Base-by-base conservation (phyloP, 2,888 invertebrate genomes). In the Amphipyra berbera region DNA sequence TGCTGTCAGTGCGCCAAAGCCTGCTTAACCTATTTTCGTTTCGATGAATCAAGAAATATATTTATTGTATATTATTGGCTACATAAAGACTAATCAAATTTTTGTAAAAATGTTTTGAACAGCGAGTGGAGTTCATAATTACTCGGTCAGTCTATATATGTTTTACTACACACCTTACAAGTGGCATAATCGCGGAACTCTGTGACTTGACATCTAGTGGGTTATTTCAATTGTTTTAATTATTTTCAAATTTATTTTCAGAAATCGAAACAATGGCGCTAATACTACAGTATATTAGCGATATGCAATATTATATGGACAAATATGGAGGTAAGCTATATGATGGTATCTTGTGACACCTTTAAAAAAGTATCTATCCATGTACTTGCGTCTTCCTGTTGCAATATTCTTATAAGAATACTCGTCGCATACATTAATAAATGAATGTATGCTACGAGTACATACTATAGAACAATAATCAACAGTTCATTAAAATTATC, bases 241-340 rank as follows among this genome's bases (percentile, higher is more conserved):
- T 70, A 74, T 33, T 67, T 61, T 60, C 38, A 54, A 58, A 79
- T 74, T 81, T 68, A 83, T 84, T 95, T 95, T 73, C 95, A 96
- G 96, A 93, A 90, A 89, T 84, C 76, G 76, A 81, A 84, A 94
- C 89, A 90, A 97, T 97, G 98, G 97, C 97, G 95, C 96, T 97
- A 95, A 96, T 98, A 95, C 96, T 97, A 95, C 96, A 97, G 92
- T 97, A 96, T 92, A 96, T 97, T 95, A 96, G 97, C 91, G 96
- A 96, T 90, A 96, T 98, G 95, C 97, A 97, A 93, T 96, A 96
- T 90, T 96, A 97, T 90, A 96, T 98, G 96, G 97, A 97, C 91
- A 97, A 96, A 96, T 96, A 97, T 95, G 97, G 97, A 95, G 98
- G 98, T 98, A 92, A 96, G 96, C 94, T 61, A 52, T 70, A 52